Evolutionary conservation across 2,113 vertebrate genomes (phyloP), one percentile per base, ranked within the genome.

Genomic region (Myiagra hebetior): DNA sequence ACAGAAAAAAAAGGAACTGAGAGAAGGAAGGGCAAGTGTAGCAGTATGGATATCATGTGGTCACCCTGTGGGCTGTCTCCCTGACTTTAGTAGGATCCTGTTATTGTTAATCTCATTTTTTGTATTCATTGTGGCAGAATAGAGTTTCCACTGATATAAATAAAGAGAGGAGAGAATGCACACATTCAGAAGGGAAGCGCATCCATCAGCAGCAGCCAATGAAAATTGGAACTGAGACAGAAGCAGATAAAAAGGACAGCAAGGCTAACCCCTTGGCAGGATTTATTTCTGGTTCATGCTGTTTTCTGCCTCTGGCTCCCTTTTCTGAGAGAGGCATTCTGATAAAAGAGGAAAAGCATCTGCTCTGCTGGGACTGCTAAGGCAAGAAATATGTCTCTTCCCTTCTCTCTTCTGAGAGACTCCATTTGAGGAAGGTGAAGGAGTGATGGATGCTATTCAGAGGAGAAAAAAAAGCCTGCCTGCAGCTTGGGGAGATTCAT

Each of bases 221-320:
- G 85, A 86, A 86, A 92, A 90, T 28, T 88, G 82, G 85, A 92
- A 62, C 63, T 33, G 72, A 86, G 88, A 92, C 59, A 93, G 82
- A 70, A 88, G 42, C 83, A 80, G 85, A 92, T 92, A 63, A 94
- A 90, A 79, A 88, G 59, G 63, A 76, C 63, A 62, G 49, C 3
- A 6, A 70, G 59, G 56, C 28, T 92, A 85, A 69, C 46, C n/a
- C 42, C 59, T 82, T 83, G 63, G 39, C 50, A 77, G 55, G 47
- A 50, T 67, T 93, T 95, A 63, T 95, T 97, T 95, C 55, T 93
- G 79, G 59, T 63, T 88, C 0, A 0, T 65, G 47, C 55, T 85
- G 50, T 73, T 87, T 91, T 76, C 70, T 90, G 7, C 56, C 31
- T 94, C 62, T 90, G 75, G 6, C 37, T 90, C 16, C 55, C 35